phyloP scores from a whole-genome alignment of 2,888 invertebrate genomes.

The Diploptera punctata region DNA sequence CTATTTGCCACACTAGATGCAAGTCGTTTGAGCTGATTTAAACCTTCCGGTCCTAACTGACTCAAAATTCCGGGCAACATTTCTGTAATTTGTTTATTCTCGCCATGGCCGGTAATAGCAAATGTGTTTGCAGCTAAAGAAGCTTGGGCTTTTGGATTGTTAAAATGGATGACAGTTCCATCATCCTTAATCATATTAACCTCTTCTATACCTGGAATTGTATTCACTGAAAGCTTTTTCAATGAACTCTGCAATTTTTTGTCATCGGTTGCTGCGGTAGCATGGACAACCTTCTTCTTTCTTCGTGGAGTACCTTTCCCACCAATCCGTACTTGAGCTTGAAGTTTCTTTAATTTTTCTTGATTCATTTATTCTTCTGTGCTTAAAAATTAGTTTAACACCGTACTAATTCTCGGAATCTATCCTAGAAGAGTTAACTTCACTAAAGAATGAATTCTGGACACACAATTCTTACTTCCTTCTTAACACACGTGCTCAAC shows the following conservation, averaged over 20 bases:
- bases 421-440: neutral
- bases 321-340: constrained; percentile 95
- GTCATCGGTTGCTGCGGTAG: constrained; percentile 98
- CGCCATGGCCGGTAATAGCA: constrained; percentile 98
- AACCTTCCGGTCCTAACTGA: constrained; percentile 96
- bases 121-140: constrained; percentile 99
- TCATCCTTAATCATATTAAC: constrained; percentile 99
- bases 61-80: constrained; percentile 98
- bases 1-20: constrained; percentile 68
- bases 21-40: constrained; percentile 93
- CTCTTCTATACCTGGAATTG: constrained; percentile 99
- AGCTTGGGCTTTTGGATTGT: constrained; percentile 99
- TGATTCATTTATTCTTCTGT: constrained; percentile 82
- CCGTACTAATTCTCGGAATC: neutral
- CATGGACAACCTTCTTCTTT: constrained; percentile 99
- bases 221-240: constrained; percentile 97
- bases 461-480: neutral
- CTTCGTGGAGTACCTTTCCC: constrained; percentile 99
- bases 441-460: neutral
- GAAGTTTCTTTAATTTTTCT: constrained; percentile 94
- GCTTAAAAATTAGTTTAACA: constrained; percentile 7
- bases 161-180: constrained; percentile 98
- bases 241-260: constrained; percentile 98
- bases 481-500: constrained; percentile 40
- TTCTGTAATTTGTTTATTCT: constrained; percentile 98